A percentile compares a stretch with the other conserved stretches of the same genome.
Evolutionary conservation across 2,888 invertebrate species (phyloP).

Genomic region (Cephus pygmeus): DNA sequence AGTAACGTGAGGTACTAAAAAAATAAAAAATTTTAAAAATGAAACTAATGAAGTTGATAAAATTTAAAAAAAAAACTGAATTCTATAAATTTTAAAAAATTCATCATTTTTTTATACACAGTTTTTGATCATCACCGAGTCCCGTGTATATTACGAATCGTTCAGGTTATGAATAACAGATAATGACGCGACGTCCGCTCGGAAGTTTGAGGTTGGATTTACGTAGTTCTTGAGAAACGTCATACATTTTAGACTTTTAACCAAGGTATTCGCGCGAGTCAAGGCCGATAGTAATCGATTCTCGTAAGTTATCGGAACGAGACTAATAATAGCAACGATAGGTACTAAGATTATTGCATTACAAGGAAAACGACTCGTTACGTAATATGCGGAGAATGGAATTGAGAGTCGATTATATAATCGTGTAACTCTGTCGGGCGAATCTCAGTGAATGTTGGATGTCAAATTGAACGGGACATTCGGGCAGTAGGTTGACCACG

Average conservation of each 20-base stretch:
- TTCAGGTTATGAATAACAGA: background rate
- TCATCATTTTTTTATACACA: too few species aligned
- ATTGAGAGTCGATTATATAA: slow-evolving; percentile 26
- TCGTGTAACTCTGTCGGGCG: background rate
- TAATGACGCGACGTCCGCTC: background rate
- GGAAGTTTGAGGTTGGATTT: background rate
- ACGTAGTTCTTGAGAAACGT: background rate
- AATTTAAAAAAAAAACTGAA: too few species aligned
- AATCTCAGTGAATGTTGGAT: background rate
- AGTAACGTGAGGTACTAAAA: background rate
- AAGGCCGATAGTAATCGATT: background rate
- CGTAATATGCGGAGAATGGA: slow-evolving; percentile 23
- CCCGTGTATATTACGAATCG: too few species aligned
- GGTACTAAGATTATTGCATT: slow-evolving; percentile 5
- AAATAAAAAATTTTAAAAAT: background rate
- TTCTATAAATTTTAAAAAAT: too few species aligned
- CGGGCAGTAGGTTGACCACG: background rate
- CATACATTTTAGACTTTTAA: background rate
- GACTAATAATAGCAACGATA: background rate
- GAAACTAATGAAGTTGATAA: background rate
- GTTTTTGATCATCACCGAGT: too few species aligned
- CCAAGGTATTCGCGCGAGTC: background rate
- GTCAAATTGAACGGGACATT: background rate
- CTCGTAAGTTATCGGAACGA: background rate
- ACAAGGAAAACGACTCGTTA: slow-evolving; percentile 33